Base-by-base conservation (phyloP, 2,113 vertebrate species). In the Ammodytes dubius region DNA sequence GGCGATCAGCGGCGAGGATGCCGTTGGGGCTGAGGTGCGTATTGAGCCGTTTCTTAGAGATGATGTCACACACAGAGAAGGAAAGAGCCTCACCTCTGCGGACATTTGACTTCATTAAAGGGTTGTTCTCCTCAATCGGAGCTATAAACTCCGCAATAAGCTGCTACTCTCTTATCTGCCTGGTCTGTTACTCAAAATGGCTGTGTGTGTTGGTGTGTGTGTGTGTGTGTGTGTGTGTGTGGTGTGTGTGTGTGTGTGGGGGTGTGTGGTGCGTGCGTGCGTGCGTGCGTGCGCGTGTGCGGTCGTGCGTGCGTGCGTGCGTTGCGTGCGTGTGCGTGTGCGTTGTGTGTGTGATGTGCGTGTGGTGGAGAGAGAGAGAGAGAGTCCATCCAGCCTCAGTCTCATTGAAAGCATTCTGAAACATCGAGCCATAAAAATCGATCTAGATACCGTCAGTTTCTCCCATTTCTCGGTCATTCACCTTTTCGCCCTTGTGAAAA, bases 91-190 rank as follows among this genome's bases (percentile, higher is more conserved):
- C 66, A 56, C 19, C 56, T 87, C 86, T 78, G 72, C 68, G 52
- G 89, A 80, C 77, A 69, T 82, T 74, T 63, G 71, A 90, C 83
- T 91, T 87, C 84, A 92, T 91, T 91, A 91, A 85, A 75, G 88
- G 69, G 64, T 15, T 43, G 45, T 82, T 83, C 79, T 77, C 67
- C 81, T 89, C 75, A 74, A 86, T 63, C 12, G 37, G 61, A 88
- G 82, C 67, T 74, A 82, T 86, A 77, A 85, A 81, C 66, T 67
- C 46, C 3, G 43, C 84, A 73, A 69, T 80, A 4, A 84, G 59
- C 86, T 37, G 60, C 82, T 77, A 46, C 69, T 63, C 7, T 78
- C 50, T 75, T 52, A 5, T 71, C 61, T 40, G 45, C 52, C 65
- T 72, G 3, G n/a, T 12, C 50, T 35, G 11, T 7, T 57, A 70